A percentile compares a stretch with the other conserved stretches of the same genome.
Conservation (phyloP, 2,797 vertebrate species). For the Todus mexicanus region DNA sequence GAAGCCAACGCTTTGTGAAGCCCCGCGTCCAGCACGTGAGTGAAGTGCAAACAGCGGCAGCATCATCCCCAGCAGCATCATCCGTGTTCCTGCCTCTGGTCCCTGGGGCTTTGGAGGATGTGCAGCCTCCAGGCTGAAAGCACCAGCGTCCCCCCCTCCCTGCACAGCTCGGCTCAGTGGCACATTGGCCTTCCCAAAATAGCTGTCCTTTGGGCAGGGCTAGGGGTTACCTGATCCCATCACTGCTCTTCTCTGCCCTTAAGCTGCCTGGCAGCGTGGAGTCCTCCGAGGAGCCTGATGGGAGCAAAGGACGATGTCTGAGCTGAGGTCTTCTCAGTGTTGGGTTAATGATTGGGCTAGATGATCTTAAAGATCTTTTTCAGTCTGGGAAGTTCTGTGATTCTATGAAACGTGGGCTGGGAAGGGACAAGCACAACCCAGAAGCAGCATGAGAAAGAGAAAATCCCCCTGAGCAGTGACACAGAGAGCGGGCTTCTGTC, state of each 20-base stretch:
- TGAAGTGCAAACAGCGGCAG: background rate
- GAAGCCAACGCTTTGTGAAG: background rate
- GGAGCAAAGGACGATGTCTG: background rate
- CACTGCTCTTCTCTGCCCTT: slow-evolving; percentile 17
- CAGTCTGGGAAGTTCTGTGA: no score
- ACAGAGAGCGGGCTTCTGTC: no score
- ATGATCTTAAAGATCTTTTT: no score
- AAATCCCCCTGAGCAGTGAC: background rate
- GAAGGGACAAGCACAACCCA: fast-evolving
- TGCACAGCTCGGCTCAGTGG: background rate
- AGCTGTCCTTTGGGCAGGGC: background rate
- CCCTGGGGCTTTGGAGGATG: background rate
- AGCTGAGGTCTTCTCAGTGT: no score
- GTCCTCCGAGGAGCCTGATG: background rate
- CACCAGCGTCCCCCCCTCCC: no score
- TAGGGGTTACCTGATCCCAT: background rate
- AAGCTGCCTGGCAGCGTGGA: background rate
- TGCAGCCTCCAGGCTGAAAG: no score
- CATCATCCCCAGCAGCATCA: background rate
- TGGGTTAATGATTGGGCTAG: no score
- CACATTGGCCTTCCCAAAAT: background rate
- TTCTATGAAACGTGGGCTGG: fast-evolving
- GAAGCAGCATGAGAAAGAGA: background rate
- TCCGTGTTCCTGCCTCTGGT: background rate
- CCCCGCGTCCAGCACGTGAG: fast-evolving